A percentile compares a stretch with the other conserved stretches of the same genome.
Conservation (phyloP, 2,113 vertebrate species). For the Lamprotornis superbus region DNA sequence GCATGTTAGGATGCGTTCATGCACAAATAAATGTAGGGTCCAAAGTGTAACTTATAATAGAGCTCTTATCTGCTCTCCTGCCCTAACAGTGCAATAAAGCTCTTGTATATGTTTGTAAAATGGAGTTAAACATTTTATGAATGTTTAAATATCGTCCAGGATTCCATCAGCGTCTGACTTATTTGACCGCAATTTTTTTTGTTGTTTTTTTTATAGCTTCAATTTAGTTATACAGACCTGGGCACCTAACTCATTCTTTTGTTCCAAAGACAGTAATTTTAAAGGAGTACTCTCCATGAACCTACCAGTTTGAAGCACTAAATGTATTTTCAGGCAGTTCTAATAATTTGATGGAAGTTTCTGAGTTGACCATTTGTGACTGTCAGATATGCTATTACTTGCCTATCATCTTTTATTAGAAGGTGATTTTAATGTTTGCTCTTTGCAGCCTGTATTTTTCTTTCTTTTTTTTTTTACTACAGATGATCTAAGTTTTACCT, state of each 20-base stretch:
- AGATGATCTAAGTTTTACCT: background rate
- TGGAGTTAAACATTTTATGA: conserved; percentile 15
- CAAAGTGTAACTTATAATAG: conserved; percentile 11
- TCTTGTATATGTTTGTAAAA: background rate
- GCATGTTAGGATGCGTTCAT: background rate
- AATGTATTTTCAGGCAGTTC: conserved; percentile 5
- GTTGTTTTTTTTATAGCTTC: background rate
- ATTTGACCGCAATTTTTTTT: background rate
- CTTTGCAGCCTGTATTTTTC: background rate
- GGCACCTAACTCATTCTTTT: conserved; percentile 4
- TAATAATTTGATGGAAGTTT: conserved; percentile 3
- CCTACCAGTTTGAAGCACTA: background rate
- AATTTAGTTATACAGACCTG: background rate
- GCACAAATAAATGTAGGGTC: background rate
- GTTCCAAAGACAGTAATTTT: conserved; percentile 8
- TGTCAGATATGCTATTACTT: background rate
- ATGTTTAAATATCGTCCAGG: conserved; percentile 27
- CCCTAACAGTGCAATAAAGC: background rate
- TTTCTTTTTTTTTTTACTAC: background rate
- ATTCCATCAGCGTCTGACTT: background rate
- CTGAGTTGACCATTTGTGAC: conserved; percentile 1
- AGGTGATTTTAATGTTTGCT: background rate
- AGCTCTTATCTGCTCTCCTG: background rate
- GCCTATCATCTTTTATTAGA: background rate
- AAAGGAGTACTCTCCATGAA: background rate